Conservation (phyloP, 2,888 invertebrate species). For the Netelia fuscicornis region DNA sequence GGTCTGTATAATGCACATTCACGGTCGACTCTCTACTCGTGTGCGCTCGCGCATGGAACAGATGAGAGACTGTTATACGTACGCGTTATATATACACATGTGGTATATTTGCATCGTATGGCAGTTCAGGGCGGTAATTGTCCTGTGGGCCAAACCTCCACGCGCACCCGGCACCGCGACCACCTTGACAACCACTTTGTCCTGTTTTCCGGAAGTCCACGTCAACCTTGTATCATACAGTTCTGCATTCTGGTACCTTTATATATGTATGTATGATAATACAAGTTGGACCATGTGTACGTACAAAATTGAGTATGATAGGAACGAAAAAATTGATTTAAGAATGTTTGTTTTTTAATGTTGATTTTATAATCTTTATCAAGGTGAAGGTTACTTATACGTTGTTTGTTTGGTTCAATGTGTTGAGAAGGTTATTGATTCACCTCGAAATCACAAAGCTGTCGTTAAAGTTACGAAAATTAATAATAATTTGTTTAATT, state of each 20-base stretch:
- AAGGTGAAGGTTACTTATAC: no score
- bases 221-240: conserved; percentile 37
- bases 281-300: no score
- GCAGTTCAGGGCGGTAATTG: conserved; percentile 49
- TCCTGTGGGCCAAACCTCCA: conserved; percentile 46
- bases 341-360: no score
- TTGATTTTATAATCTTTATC: no score
- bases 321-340: no score
- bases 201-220: conserved; percentile 65
- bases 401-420: no score
- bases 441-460: no score
- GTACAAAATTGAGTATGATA: no score
- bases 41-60: conserved; percentile 46
- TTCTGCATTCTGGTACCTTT: background rate
- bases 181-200: conserved; percentile 66
- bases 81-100: conserved; percentile 30
- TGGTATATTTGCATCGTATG: background rate
- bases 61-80: conserved; percentile 59
- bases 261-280: background rate
- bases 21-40: conserved; percentile 35
- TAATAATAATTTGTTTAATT: no score
- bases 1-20: conserved; percentile 29
- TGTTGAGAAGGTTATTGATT: no score
- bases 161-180: conserved; percentile 35
- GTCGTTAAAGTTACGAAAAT: no score